phyloP scores from a whole-genome alignment of 2,113 vertebrate genomes.

The Oreochromis spilurus region DNA sequence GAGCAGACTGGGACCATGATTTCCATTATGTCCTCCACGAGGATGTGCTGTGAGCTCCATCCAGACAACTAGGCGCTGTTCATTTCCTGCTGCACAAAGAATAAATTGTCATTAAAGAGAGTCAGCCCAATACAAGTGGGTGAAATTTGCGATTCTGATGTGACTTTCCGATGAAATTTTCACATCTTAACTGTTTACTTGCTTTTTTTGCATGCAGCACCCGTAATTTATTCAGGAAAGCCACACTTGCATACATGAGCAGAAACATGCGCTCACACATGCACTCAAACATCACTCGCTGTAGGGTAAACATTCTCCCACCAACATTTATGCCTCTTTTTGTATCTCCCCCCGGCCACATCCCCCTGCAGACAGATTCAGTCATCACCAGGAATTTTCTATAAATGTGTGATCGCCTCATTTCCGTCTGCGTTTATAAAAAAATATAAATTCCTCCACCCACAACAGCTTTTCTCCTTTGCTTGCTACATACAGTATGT shows the following conservation, averaged over 20 bases:
- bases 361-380: slow-evolving; percentile 33
- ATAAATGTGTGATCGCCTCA: slow-evolving; percentile 50
- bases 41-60: neutral
- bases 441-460: neutral
- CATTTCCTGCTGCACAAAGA: neutral
- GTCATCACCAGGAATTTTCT: slow-evolving; percentile 36
- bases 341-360: slow-evolving; percentile 8
- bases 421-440: slow-evolving; percentile 30
- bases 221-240: neutral
- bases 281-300: neutral
- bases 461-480: slow-evolving; percentile 6
- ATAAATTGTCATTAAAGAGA: neutral
- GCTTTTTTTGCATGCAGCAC: neutral
- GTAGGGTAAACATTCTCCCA: slow-evolving; percentile 1
- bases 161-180: neutral
- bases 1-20: neutral
- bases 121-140: neutral
- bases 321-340: slow-evolving; percentile 31
- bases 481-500: neutral
- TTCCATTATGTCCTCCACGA: neutral
- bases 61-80: neutral
- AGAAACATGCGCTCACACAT: neutral
- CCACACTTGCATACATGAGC: neutral
- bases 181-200: neutral
- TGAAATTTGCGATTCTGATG: neutral